These are phyloP conservation scores for Peribatodes rhomboidaria DNA, from an alignment of 2,888 invertebrate species.

Conservation along the genomic window DNA sequence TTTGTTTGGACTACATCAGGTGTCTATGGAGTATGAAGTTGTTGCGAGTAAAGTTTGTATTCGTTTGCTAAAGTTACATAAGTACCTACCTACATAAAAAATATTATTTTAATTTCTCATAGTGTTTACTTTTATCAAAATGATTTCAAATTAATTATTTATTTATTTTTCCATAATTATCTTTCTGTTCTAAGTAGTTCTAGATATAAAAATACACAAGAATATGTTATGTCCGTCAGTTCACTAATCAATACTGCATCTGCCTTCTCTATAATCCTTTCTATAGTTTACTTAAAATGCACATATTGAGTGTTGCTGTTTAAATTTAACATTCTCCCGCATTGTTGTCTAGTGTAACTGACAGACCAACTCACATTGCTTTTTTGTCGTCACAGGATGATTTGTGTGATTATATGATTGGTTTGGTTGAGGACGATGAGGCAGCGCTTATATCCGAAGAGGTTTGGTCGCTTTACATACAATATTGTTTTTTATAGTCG, in stretches of 20 bases:
- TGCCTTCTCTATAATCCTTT: constrained; percentile 2
- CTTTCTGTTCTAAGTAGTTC: constrained; percentile 16
- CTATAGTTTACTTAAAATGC: neutral
- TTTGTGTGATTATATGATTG: constrained; percentile 87
- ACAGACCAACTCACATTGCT: constrained; percentile 53
- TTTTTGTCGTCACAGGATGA: constrained; percentile 84
- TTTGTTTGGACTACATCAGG: neutral
- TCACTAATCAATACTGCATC: constrained; percentile 28
- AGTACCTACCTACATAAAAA: neutral
- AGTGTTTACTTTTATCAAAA: constrained; percentile 4
- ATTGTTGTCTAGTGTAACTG: constrained; percentile 33
- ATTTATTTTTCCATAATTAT: no score
- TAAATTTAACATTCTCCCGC: neutral
- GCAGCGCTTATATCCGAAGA: constrained; percentile 82
- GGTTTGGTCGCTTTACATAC: constrained; percentile 70
- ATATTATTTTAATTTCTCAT: neutral
- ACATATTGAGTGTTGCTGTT: neutral
- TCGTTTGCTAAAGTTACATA: constrained; percentile 11
- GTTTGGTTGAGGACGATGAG: constrained; percentile 86
- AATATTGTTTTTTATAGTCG: constrained; percentile 54
- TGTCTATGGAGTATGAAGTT: neutral
- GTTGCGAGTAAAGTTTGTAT: constrained; percentile 23
- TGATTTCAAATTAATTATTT: constrained; percentile 4
- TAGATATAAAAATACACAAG: constrained; percentile 23
- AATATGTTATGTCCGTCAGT: constrained; percentile 31